These are phyloP conservation scores for Cataglyphis livida DNA, from an alignment of 2,888 invertebrate genomes.

Conservation along the genomic window DNA sequence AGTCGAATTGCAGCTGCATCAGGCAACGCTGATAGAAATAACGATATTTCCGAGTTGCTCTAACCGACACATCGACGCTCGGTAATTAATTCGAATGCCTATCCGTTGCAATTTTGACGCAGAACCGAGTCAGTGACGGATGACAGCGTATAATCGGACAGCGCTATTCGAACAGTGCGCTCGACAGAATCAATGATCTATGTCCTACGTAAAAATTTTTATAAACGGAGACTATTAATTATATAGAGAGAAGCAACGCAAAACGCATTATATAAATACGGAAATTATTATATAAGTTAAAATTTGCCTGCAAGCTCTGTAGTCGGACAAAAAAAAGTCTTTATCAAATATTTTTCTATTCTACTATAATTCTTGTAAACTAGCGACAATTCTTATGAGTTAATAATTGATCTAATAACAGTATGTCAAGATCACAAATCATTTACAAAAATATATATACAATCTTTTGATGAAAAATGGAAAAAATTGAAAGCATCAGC, in stretches of 20 bases:
- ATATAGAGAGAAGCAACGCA: neutral
- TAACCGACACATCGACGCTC: conserved; percentile 19
- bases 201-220: conserved; percentile 2
- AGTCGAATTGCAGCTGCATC: conserved; percentile 53
- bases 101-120: conserved; percentile 27
- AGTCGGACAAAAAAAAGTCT: neutral
- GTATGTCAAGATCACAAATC: neutral
- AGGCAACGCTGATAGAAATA: conserved; percentile 17
- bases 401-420: neutral
- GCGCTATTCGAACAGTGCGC: conserved; percentile 13
- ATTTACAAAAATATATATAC: neutral
- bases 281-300: neutral
- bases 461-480: neutral
- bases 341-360: neutral
- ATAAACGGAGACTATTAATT: neutral
- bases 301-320: neutral
- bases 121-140: conserved; percentile 21
- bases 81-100: conserved; percentile 36
- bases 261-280: neutral
- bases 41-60: conserved; percentile 33
- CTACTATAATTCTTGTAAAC: neutral
- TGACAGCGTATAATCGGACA: conserved; percentile 25
- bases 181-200: conserved; percentile 31
- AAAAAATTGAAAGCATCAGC: neutral
- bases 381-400: neutral